phyloP scores from a whole-genome alignment of 64 coral and sea anemone genomes.

The Cladopsammia gracilis region DNA sequence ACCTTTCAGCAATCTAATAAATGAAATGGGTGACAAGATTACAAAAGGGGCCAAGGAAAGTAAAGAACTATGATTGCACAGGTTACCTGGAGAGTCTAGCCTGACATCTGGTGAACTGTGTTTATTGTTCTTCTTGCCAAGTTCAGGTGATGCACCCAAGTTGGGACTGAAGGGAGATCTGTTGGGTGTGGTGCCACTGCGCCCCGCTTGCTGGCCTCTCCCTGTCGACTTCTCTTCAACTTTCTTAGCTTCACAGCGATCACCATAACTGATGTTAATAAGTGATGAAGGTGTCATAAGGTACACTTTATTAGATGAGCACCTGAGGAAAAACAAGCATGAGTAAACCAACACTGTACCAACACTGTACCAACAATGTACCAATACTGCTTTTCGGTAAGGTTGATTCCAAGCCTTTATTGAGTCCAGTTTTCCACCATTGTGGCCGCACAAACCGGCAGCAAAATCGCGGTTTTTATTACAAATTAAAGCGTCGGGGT shows the following conservation, averaged over 20 bases:
- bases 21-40: too few relatives aligned
- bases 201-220: not conserved
- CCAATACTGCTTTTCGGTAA: too few relatives aligned
- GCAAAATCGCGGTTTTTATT: too few relatives aligned
- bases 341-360: too few relatives aligned
- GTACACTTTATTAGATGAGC: conserved; percentile 73
- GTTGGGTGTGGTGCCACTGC: not conserved
- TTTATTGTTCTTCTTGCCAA: conserved; percentile 13
- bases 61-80: too few relatives aligned
- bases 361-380: too few relatives aligned
- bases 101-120: conserved; percentile 20
- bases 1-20: too few relatives aligned
- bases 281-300: conserved; percentile 69
- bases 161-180: conserved; percentile 39
- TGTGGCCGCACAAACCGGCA: too few relatives aligned
- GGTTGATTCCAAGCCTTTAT: too few relatives aligned
- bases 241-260: conserved; percentile 78
- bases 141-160: conserved; percentile 59
- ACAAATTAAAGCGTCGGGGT: too few relatives aligned
- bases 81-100: conserved; percentile 58
- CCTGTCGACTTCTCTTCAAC: not conserved
- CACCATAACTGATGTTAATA: conserved; percentile 83
- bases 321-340: conserved; percentile 14
- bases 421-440: too few relatives aligned
- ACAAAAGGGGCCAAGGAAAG: too few relatives aligned